Base-by-base conservation (phyloP, 2,113 vertebrate species). In the Colistium nudipinnis region DNA sequence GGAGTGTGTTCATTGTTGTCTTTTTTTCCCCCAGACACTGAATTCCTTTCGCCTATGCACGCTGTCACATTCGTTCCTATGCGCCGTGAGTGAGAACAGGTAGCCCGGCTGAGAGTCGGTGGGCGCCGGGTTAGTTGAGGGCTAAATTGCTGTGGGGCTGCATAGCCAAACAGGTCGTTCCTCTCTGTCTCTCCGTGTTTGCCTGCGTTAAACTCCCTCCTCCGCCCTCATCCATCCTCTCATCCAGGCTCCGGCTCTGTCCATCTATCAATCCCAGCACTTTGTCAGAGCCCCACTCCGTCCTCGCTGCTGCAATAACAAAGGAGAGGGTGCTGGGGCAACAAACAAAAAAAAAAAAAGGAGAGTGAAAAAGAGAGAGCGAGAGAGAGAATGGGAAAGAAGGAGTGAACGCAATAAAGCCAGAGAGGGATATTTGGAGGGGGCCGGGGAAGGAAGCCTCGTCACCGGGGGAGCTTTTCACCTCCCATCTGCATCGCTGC, bases 121-220 rank as follows among this genome's bases (percentile, higher is more conserved):
- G 87, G 90, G 92, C 88, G 88, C 92, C 94, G 90, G 7, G 92
- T 94, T 95, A 96, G 95, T 93, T 89, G 91, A 93, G 78, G 91
- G 94, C 95, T 95, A 97, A 97, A 98, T 96, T 96, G 95, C 94
- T 95, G 90, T 93, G 93, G 94, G 94, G 94, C 84, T 92, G 93
- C 94, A 94, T 94, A 94, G 93, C 93, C 92, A 86, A 96, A 94
- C 94, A 96, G 94, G 95, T 95, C 95, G 95, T 97, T 95, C 93
- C 94, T 99, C 95, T 97, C 95, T 95, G 96, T 96, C 96, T 96
- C 93, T 96, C 94, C 94, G 94, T 95, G 96, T 97, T 98, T 97
- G 96, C 95, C 94, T 94, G 94, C 94, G 95, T 97, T 97, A 96
- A 97, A 97, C 94, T 95, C 62, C 77, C 84, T 82, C 81, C 86